phyloP scores from a whole-genome alignment of 2,113 vertebrate species.

The Notothenia coriiceps region DNA sequence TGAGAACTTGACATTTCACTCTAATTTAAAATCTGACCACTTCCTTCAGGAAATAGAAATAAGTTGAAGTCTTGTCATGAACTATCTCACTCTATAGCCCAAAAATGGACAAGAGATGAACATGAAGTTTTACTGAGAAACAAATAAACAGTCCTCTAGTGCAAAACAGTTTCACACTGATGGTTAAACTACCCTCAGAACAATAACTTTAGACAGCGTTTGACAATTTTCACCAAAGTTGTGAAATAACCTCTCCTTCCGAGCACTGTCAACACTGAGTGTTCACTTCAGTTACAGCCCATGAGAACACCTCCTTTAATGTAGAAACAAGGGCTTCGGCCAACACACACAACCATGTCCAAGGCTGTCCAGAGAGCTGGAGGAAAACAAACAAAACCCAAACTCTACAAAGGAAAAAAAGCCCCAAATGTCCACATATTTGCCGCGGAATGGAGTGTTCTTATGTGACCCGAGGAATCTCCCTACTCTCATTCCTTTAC shows the following conservation, averaged over 20 bases:
- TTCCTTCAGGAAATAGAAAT: constrained; percentile 27
- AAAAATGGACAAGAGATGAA: not conserved
- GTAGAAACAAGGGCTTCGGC: constrained; percentile 36
- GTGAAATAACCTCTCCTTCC: constrained; percentile 8
- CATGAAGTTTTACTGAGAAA: too few relatives aligned
- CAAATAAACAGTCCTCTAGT: not conserved
- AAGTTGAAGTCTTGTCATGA: not conserved
- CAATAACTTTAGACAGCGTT: not conserved
- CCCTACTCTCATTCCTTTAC: constrained; percentile 1
- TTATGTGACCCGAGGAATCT: constrained; percentile 37
- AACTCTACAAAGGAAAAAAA: constrained; percentile 36
- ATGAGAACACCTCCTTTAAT: constrained; percentile 61
- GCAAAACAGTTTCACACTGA: not conserved
- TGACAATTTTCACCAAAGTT: not conserved
- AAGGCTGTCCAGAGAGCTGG: constrained; percentile 40
- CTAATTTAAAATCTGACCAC: constrained; percentile 38
- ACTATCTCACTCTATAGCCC: not conserved
- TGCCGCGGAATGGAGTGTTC: constrained; percentile 32
- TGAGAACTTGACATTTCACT: not conserved
- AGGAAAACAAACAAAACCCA: constrained; percentile 64
- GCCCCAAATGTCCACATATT: constrained; percentile 27
- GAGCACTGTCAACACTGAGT: not conserved
- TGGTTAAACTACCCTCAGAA: not conserved
- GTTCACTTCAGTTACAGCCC: constrained; percentile 16
- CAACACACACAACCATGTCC: constrained; percentile 66